Evolutionary conservation across 2,888 invertebrate genomes (phyloP).

Genomic region (Thereva unica): DNA sequence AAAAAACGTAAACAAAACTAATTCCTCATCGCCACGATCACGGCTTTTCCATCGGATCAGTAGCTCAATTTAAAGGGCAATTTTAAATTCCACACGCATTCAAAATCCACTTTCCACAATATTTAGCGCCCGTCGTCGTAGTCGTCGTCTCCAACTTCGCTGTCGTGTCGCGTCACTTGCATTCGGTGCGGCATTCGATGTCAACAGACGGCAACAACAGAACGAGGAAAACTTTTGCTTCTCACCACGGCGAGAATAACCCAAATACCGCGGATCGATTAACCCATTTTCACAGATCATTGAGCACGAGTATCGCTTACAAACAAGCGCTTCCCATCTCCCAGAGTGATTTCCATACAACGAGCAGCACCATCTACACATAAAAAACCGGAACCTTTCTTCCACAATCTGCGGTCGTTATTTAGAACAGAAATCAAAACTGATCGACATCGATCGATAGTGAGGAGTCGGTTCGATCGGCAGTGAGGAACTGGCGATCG

Average conservation of each 20-base stretch:
- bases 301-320: constrained; percentile 21
- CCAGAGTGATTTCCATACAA: neutral
- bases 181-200: neutral
- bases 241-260: constrained; percentile 24
- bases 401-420: neutral
- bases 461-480: constrained; percentile 2
- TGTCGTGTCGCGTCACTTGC: too few relatives aligned
- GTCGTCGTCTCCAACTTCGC: too few relatives aligned
- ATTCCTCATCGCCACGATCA: too few relatives aligned
- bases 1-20: too few relatives aligned
- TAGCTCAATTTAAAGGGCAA: too few relatives aligned
- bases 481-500: neutral
- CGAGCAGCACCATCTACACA: neutral
- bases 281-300: constrained; percentile 30
- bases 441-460: too few relatives aligned
- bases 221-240: constrained; percentile 21
- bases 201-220: neutral
- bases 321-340: neutral
- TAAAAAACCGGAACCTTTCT: neutral
- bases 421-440: constrained; percentile 18
- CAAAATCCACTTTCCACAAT: neutral
- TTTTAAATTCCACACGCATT: too few relatives aligned
- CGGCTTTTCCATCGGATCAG: too few relatives aligned
- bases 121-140: neutral
- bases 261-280: constrained; percentile 32